Evolutionary conservation across 2,888 invertebrate species (phyloP).

Genomic region (Leucoptera coffeella): DNA sequence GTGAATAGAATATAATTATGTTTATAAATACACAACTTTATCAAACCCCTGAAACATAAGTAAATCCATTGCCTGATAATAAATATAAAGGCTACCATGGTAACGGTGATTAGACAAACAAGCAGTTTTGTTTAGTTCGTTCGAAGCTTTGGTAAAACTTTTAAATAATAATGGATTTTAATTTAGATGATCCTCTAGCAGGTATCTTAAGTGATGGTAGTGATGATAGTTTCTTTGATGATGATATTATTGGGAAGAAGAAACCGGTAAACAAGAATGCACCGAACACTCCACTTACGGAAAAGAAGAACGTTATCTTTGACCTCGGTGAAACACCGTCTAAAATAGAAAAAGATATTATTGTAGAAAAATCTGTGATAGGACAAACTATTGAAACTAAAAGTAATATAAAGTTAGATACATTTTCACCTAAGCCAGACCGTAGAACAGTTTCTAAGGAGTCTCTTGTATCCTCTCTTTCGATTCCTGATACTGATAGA

Average conservation of each 20-base stretch:
- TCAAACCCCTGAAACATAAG: too few relatives aligned
- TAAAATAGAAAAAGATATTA: too few relatives aligned
- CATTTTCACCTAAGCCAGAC: slow-evolving; percentile 15
- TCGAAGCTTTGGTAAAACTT: too few relatives aligned
- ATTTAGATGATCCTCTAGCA: slow-evolving; percentile 58
- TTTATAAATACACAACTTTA: too few relatives aligned
- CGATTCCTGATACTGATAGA: slow-evolving; percentile 12
- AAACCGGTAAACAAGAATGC: slow-evolving; percentile 24
- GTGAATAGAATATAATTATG: too few relatives aligned
- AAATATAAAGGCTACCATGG: too few relatives aligned
- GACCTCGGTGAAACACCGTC: slow-evolving; percentile 28
- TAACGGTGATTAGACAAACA: too few relatives aligned
- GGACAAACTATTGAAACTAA: too few relatives aligned
- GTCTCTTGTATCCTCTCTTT: slow-evolving; percentile 16
- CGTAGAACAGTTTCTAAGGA: slow-evolving; percentile 22
- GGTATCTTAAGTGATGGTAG: slow-evolving; percentile 63
- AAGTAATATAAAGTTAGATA: too few relatives aligned
- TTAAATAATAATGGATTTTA: slow-evolving; percentile 43
- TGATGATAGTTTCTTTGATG: slow-evolving; percentile 67
- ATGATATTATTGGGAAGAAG: slow-evolving; percentile 45
- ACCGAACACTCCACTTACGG: slow-evolving; percentile 17
- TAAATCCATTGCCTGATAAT: too few relatives aligned
- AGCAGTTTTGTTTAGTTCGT: too few relatives aligned
- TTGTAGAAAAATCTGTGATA: too few relatives aligned
- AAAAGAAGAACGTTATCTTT: slow-evolving; percentile 33